Conservation (phyloP, 2,113 vertebrate genomes). For the Felis chaus region DNA sequence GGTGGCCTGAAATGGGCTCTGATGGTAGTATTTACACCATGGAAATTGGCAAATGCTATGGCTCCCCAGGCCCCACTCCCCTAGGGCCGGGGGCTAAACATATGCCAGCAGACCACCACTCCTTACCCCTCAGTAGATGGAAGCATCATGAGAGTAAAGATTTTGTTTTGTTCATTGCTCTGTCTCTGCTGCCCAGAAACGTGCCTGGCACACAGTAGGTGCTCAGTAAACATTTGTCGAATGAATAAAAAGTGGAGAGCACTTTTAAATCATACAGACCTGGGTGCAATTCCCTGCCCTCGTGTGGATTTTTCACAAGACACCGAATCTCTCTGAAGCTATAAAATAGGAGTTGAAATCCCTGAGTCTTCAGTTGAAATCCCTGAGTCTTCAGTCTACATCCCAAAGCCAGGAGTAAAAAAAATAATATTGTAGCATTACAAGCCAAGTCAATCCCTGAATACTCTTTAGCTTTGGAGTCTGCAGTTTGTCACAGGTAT, state of each 20-base stretch:
- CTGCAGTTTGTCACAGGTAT: not conserved
- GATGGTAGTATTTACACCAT: not conserved
- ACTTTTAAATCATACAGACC: not conserved
- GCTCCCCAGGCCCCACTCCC: not conserved
- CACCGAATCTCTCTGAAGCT: not conserved
- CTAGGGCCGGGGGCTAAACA: not conserved
- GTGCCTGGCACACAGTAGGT: not conserved
- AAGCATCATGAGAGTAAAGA: not conserved
- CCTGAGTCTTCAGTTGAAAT: not conserved
- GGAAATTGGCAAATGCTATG: not conserved
- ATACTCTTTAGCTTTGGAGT: not conserved
- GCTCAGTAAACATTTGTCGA: not conserved
- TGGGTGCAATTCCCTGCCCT: not conserved
- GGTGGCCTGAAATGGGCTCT: not conserved
- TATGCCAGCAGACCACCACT: not conserved
- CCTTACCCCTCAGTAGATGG: not conserved
- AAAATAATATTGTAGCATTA: not conserved
- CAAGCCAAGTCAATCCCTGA: not conserved
- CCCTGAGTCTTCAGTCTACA: not conserved
- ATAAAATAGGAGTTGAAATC: not conserved
- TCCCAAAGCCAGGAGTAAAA: not conserved
- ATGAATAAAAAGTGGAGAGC: not conserved
- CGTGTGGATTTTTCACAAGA: not conserved
- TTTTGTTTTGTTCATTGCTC: not conserved
- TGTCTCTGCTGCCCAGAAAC: not conserved